Evolutionary conservation across 2,888 invertebrate species (phyloP), one percentile per base, ranked within the genome.

Genomic region (Geotrupes spiniger): DNA sequence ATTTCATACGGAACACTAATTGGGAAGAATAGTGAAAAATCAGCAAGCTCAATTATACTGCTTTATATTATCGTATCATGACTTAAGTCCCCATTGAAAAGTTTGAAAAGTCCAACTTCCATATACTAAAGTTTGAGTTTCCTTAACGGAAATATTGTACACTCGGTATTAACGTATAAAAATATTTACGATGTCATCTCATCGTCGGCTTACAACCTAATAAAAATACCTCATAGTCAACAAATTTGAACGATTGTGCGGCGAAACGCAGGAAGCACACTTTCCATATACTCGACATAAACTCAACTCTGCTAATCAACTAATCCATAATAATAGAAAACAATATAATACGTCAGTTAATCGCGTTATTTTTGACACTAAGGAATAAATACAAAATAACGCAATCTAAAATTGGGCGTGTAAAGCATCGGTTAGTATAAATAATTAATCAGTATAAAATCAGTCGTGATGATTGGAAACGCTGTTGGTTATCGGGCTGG

Each of bases 391-490:
- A 25, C 25, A 43, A 31, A 25, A 28, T 31, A 37, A 38, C 15
- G 21, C 21, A 6, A 6, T 3, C 6, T 21, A 21, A 21, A 21
- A 21, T 21, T 21, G 21, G 21, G 21, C 21, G 21, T 4, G 21
- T 21, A 21, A 45, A 42, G 38, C 49, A 36, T 11, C 8, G 21
- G 9, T 27, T 28, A 36, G 43, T 8, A 17, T 21, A 27, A 47
- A 56, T 21, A 21, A 21, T 21, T 21, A 21, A 21, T 21, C 6
- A 6, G 21, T 21, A 21, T 4, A 21, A 21, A 21, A 56, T 71
- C 68, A 71, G 68, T 71, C 70, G 47, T 64, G 64, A 56, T 68
- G 66, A 42, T 64, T 64, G 38, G 63, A 60, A 31, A 69, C 62
- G 43, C 65, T 65, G 52, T 64, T 67, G 9, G 70, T 68, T 54